Evolutionary conservation across 2,888 invertebrate genomes (phyloP).

Genomic region (Drosophila pullipes): DNA sequence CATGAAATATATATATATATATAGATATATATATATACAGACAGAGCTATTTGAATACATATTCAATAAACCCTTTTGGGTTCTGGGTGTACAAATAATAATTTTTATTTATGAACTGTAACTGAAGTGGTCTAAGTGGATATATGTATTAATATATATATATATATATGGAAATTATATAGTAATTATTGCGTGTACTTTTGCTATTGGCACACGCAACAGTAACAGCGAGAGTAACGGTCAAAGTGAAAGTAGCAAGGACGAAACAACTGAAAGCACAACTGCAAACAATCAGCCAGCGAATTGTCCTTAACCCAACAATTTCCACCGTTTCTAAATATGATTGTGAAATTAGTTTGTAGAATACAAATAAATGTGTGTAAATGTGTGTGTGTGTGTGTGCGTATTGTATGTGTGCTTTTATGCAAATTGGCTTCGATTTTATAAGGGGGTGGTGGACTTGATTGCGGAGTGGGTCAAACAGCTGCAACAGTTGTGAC

Average conservation of each 20-base stretch:
- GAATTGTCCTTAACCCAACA: not conserved
- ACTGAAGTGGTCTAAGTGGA: not conserved
- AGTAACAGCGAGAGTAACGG: not conserved
- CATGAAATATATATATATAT: not conserved
- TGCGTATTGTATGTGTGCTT: not conserved
- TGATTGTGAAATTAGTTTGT: not conserved
- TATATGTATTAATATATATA: not conserved
- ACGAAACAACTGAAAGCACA: not conserved
- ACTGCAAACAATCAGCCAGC: not conserved
- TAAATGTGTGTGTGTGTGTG: not conserved
- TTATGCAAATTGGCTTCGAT: slow-evolving; percentile 41
- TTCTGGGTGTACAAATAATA: not conserved
- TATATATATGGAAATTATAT: slow-evolving; percentile 1
- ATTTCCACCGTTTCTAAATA: not conserved
- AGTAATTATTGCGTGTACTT: slow-evolving; percentile 14
- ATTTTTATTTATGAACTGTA: not conserved
- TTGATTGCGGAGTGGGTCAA: slow-evolving; percentile 9
- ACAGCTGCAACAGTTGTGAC: slow-evolving; percentile 41
- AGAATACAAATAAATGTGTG: not conserved
- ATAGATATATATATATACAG: not conserved
- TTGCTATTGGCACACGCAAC: slow-evolving; percentile 30
- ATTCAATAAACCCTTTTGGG: not conserved
- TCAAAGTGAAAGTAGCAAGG: not conserved
- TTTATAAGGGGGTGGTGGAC: not conserved
- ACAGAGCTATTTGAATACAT: not conserved